Percentiles rank a stretch among this genome's conserved stretches.
Conservation (phyloP, 2,113 vertebrate species). For the Colaptes auratus region DNA sequence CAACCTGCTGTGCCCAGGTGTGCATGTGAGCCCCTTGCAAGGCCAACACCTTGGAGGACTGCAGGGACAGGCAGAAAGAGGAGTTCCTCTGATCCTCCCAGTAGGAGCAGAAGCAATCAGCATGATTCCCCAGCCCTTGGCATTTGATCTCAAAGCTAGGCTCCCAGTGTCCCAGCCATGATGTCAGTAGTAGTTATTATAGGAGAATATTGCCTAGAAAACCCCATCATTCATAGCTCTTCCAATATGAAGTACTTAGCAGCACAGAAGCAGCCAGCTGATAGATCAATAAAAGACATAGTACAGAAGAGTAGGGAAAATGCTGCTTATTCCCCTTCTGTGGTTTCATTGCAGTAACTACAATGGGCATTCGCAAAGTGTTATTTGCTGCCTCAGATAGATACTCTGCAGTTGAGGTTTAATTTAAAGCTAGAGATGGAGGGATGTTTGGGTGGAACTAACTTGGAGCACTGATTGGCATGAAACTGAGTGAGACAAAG, state of each 20-base stretch:
- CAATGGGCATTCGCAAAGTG: neutral
- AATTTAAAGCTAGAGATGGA: neutral
- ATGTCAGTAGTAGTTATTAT: neutral
- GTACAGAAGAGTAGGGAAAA: neutral
- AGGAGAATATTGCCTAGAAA: neutral
- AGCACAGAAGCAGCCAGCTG: neutral
- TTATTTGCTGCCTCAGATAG: neutral
- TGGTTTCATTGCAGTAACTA: neutral
- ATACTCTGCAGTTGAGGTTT: neutral
- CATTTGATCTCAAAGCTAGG: neutral
- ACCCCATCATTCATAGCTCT: neutral
- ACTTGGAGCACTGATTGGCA: neutral
- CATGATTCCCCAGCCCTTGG: neutral
- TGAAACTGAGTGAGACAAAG: neutral
- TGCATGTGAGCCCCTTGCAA: neutral
- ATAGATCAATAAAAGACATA: neutral
- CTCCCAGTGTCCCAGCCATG: neutral
- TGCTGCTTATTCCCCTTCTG: neutral
- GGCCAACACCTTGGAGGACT: neutral
- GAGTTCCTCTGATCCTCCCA: neutral
- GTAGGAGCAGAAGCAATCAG: accelerated
- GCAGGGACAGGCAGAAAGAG: neutral
- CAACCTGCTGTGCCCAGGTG: neutral
- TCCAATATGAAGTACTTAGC: neutral
- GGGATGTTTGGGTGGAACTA: neutral